phyloP scores from a whole-genome alignment of 2,113 vertebrate genomes.

The Brachyhypopomus gauderio region DNA sequence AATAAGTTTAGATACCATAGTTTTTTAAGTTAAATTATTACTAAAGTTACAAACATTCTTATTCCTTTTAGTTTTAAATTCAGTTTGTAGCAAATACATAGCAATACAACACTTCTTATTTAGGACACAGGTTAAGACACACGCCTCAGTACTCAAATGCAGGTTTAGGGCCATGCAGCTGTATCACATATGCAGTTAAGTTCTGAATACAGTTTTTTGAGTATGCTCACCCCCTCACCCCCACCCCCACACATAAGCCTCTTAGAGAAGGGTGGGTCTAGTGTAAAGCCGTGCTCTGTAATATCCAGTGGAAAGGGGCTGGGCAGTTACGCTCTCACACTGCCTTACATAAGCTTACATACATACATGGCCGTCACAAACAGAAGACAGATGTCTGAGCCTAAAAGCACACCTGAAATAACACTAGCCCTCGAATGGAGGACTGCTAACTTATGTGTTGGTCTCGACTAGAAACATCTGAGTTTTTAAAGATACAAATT shows the following conservation, averaged over 20 bases:
- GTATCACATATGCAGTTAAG: not conserved
- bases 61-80: no score
- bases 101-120: no score
- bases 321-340: constrained; percentile 50
- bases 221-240: constrained; percentile 48
- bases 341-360: not conserved
- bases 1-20: not conserved
- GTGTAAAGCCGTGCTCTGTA: constrained; percentile 42
- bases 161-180: not conserved
- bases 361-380: constrained; percentile 39
- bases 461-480: not conserved
- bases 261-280: constrained; percentile 55
- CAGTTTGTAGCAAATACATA: no score
- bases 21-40: no score
- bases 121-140: not conserved
- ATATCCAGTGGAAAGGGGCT: constrained; percentile 29
- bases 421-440: not conserved
- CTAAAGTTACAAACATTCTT: no score
- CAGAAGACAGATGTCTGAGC: constrained; percentile 49
- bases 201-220: not conserved
- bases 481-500: not conserved
- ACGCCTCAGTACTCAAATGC: not conserved
- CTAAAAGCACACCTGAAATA: constrained; percentile 24
- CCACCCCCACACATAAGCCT: constrained; percentile 64
- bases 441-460: not conserved